Percentiles rank a stretch among this genome's conserved stretches.
phyloP scores from a whole-genome alignment of 2,113 vertebrate species.

The Leucopsar rothschildi region DNA sequence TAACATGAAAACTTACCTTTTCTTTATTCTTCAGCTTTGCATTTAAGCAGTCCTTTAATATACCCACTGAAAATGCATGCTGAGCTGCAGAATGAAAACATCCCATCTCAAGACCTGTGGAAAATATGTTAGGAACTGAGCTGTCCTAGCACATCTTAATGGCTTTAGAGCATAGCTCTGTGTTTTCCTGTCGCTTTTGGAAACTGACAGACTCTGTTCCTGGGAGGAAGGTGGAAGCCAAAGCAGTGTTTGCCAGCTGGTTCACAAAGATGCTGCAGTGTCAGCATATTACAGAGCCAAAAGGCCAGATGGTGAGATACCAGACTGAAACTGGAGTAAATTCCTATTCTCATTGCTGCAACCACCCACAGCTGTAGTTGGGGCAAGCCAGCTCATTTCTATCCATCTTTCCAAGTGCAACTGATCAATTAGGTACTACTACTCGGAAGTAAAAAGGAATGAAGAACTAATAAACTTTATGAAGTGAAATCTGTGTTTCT shows the following conservation, averaged over 20 bases:
- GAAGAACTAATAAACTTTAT: neutral
- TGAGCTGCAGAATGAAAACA: neutral
- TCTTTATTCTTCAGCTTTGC: neutral
- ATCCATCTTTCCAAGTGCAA: neutral
- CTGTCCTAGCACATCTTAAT: neutral
- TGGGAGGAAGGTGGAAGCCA: constrained; percentile 20
- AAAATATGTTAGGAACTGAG: neutral
- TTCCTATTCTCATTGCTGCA: neutral
- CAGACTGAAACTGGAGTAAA: neutral
- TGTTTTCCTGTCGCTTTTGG: neutral
- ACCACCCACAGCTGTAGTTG: neutral
- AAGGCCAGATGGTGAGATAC: constrained; percentile 50
- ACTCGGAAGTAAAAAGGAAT: neutral
- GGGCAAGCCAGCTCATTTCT: constrained; percentile 3
- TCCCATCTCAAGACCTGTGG: neutral
- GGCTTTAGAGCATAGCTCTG: neutral
- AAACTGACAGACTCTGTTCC: neutral
- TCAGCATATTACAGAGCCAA: constrained; percentile 38
- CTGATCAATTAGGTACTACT: neutral
- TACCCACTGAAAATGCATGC: neutral
- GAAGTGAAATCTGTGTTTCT: neutral
- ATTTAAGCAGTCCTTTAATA: neutral
- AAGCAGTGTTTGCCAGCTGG: constrained; percentile 22
- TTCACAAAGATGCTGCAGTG: neutral
- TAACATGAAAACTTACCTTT: neutral